These are phyloP conservation scores for Brachystomella parvula DNA, from an alignment of 1,140 invertebrate species.

Conservation along the genomic window DNA sequence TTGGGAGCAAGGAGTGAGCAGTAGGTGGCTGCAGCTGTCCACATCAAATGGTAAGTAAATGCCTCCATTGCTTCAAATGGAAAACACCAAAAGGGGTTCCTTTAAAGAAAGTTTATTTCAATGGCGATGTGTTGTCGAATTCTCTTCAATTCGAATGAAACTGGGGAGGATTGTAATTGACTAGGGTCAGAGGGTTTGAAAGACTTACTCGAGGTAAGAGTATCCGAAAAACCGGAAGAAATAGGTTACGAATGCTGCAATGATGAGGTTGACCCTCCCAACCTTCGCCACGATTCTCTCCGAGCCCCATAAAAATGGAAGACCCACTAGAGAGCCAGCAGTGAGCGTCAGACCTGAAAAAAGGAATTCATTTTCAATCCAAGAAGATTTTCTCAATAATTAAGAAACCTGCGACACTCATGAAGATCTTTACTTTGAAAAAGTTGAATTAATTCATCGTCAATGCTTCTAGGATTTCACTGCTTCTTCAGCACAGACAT, in stretches of 20 bases:
- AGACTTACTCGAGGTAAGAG: conserved; percentile 71
- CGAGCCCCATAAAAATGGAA: conserved; percentile 70
- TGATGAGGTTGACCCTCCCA: conserved; percentile 71
- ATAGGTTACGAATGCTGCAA: conserved; percentile 70
- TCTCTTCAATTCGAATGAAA: not conserved
- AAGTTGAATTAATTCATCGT: too few relatives aligned
- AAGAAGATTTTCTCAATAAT: too few relatives aligned
- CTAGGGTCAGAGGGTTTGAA: conserved; percentile 75
- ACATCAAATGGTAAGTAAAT: conserved; percentile 76
- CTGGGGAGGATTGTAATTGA: conserved; percentile 46
- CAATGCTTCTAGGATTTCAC: too few relatives aligned
- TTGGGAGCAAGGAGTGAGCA: conserved; percentile 69
- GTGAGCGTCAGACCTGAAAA: conserved; percentile 64
- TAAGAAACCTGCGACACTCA: too few relatives aligned
- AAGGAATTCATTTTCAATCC: too few relatives aligned
- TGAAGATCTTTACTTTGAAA: too few relatives aligned
- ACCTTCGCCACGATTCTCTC: conserved; percentile 69
- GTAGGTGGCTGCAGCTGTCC: conserved; percentile 78
- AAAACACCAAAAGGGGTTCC: conserved; percentile 75
- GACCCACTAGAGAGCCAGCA: conserved; percentile 66
- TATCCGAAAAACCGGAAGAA: conserved; percentile 68
- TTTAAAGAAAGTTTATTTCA: conserved; percentile 39
- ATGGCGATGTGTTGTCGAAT: not conserved
- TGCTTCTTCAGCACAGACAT: too few relatives aligned
- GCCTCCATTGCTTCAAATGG: conserved; percentile 78